Percentiles rank a stretch among this genome's conserved stretches.
Conservation (phyloP, 2,888 invertebrate genomes). For the Boloria euphrosyne region DNA sequence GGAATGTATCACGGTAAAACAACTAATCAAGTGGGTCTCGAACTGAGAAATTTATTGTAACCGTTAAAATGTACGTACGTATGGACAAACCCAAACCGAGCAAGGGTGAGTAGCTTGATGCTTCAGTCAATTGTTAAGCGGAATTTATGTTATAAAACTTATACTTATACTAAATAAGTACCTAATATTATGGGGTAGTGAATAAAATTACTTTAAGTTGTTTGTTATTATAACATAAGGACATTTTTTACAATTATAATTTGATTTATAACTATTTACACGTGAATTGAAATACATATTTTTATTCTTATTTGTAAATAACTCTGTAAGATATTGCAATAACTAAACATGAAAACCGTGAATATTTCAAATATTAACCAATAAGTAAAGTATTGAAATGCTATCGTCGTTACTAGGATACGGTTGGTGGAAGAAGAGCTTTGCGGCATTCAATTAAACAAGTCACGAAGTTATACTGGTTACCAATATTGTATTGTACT, state of each 20-base stretch:
- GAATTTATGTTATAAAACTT: no score
- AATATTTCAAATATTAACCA: not conserved
- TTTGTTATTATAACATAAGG: not conserved
- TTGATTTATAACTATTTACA: not conserved
- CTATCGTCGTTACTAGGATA: conserved; percentile 75
- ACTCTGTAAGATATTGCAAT: not conserved
- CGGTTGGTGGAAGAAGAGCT: conserved; percentile 46
- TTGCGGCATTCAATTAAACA: conserved; percentile 46
- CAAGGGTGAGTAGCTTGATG: no score
- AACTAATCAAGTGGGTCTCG: no score
- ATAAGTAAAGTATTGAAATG: conserved; percentile 70
- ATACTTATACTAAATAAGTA: not conserved
- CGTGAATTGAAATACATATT: not conserved
- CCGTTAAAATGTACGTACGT: no score
- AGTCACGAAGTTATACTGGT: conserved; percentile 57
- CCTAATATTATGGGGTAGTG: not conserved
- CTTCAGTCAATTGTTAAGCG: no score
- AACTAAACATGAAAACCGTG: not conserved
- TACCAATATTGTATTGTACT: conserved; percentile 41
- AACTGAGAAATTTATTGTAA: no score
- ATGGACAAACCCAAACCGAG: no score
- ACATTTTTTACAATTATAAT: not conserved
- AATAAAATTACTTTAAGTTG: not conserved
- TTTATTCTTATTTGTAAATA: not conserved
- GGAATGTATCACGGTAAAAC: no score